These are phyloP conservation scores for Endomychus coccineus DNA, from an alignment of 2,888 invertebrate genomes.

Conservation along the genomic window DNA sequence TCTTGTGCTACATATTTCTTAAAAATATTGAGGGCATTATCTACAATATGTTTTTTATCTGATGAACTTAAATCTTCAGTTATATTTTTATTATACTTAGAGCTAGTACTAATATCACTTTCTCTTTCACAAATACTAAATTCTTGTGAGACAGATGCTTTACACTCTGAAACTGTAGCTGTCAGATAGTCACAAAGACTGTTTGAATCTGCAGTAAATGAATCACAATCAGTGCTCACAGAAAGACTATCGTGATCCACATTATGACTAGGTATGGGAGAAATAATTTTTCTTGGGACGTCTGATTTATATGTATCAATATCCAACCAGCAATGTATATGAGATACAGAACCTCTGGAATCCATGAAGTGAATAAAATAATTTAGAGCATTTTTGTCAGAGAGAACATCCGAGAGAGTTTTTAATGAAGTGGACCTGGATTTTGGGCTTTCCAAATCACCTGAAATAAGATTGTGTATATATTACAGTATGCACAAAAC, in stretches of 20 bases:
- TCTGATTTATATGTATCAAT: conserved; percentile 58
- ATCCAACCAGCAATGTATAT: conserved; percentile 71
- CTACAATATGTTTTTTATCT: conserved; percentile 36
- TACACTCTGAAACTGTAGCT: conserved; percentile 25
- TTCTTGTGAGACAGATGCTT: conserved; percentile 20
- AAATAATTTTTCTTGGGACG: conserved; percentile 25
- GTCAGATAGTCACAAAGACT: conserved; percentile 38
- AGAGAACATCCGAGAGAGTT: conserved; percentile 65
- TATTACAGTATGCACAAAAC: background rate
- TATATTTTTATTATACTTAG: conserved; percentile 21
- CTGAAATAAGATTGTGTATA: too few species aligned
- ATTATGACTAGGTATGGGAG: conserved; percentile 27
- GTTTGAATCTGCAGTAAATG: conserved; percentile 38
- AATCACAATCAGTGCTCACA: conserved; percentile 43
- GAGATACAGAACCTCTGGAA: conserved; percentile 55
- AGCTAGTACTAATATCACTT: conserved; percentile 36
- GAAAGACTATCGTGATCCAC: conserved; percentile 43
- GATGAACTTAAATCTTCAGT: conserved; percentile 11
- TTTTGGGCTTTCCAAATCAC: conserved; percentile 28
- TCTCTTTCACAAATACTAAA: conserved; percentile 35
- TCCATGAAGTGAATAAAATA: conserved; percentile 85
- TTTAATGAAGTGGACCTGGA: conserved; percentile 59
- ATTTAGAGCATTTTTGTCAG: conserved; percentile 70
- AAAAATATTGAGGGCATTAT: conserved; percentile 65
- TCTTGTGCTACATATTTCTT: conserved; percentile 70